A percentile compares a stretch with the other conserved stretches of the same genome.
Evolutionary conservation across 2,113 vertebrate species (phyloP).

Genomic region (Potamarius usumacintae): DNA sequence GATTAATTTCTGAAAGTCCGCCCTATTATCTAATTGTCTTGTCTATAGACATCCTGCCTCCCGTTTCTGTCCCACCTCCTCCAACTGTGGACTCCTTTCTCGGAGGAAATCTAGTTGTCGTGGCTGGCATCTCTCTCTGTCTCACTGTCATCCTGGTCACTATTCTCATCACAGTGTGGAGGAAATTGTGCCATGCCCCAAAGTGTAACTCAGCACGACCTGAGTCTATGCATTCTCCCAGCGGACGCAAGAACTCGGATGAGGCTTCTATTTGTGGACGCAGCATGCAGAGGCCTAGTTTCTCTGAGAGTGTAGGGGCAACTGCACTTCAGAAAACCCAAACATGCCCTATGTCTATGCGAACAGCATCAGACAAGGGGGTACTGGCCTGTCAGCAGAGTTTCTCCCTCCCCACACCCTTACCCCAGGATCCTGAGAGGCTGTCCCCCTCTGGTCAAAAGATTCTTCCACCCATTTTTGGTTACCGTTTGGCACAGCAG

Average conservation of each 20-base stretch:
- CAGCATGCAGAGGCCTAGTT: slow-evolving; percentile 81
- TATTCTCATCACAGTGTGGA: slow-evolving; percentile 86
- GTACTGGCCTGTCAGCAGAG: slow-evolving; percentile 72
- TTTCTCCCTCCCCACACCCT: slow-evolving; percentile 60
- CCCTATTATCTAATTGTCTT: neutral
- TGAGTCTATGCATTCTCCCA: slow-evolving; percentile 77
- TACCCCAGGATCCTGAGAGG: slow-evolving; percentile 76
- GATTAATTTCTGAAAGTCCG: neutral
- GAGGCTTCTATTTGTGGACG: slow-evolving; percentile 88
- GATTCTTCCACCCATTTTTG: slow-evolving; percentile 89
- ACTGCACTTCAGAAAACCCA: slow-evolving; percentile 50
- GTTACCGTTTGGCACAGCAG: slow-evolving; percentile 93
- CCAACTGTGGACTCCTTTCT: slow-evolving; percentile 52
- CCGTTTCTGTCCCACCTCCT: slow-evolving; percentile 57
- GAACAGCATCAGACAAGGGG: slow-evolving; percentile 57
- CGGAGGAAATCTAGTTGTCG: slow-evolving; percentile 82
- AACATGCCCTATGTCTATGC: slow-evolving; percentile 12
- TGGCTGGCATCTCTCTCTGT: slow-evolving; percentile 88
- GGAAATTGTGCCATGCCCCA: slow-evolving; percentile 81
- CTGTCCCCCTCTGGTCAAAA: slow-evolving; percentile 81
- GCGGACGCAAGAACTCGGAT: slow-evolving; percentile 85
- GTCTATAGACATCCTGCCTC: slow-evolving; percentile 35
- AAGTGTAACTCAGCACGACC: slow-evolving; percentile 77
- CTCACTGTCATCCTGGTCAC: slow-evolving; percentile 87
- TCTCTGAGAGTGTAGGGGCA: slow-evolving; percentile 75